Conservation (phyloP, 2,113 vertebrate species). For the Cololabis saira region DNA sequence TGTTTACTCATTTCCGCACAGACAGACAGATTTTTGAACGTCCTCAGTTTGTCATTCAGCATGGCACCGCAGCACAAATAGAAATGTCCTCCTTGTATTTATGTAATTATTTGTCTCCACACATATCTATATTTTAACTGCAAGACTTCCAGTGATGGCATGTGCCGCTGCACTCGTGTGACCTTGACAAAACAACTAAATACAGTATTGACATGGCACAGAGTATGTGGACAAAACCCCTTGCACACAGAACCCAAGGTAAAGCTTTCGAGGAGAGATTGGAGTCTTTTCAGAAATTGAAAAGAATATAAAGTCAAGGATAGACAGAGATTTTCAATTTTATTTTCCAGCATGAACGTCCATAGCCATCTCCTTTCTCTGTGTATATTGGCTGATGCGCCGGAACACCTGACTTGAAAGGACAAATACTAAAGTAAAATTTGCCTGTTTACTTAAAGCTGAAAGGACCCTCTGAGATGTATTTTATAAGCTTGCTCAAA, state of each 20-base stretch:
- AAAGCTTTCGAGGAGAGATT: slow-evolving; percentile 35
- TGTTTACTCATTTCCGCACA: slow-evolving; percentile 72
- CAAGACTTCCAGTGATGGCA: slow-evolving; percentile 35
- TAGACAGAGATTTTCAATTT: slow-evolving; percentile 31
- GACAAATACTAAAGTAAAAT: slow-evolving; percentile 45
- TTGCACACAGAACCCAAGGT: slow-evolving; percentile 26
- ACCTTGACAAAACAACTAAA: slow-evolving; percentile 52
- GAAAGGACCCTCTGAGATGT: slow-evolving; percentile 22
- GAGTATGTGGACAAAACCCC: slow-evolving; percentile 34
- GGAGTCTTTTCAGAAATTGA: slow-evolving; percentile 55
- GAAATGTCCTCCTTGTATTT: slow-evolving; percentile 10
- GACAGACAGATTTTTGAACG: slow-evolving; percentile 63
- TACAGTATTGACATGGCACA: slow-evolving; percentile 38
- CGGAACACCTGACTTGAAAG: slow-evolving; percentile 38
- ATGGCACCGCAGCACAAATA: slow-evolving; percentile 40
- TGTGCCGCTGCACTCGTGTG: slow-evolving; percentile 19
- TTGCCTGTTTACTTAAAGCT: slow-evolving; percentile 30
- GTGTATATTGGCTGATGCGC: slow-evolving; percentile 22
- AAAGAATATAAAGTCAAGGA: slow-evolving; percentile 57
- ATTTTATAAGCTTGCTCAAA: slow-evolving; percentile 20
- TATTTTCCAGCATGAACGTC: slow-evolving; percentile 17
- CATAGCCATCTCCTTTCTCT: slow-evolving; percentile 27
- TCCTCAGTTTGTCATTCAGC: slow-evolving; percentile 60
- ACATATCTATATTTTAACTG: slow-evolving; percentile 6
- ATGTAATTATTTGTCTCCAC: background rate